Conservation (phyloP, 2,797 vertebrate genomes). For the Melanotaenia boesemani region DNA sequence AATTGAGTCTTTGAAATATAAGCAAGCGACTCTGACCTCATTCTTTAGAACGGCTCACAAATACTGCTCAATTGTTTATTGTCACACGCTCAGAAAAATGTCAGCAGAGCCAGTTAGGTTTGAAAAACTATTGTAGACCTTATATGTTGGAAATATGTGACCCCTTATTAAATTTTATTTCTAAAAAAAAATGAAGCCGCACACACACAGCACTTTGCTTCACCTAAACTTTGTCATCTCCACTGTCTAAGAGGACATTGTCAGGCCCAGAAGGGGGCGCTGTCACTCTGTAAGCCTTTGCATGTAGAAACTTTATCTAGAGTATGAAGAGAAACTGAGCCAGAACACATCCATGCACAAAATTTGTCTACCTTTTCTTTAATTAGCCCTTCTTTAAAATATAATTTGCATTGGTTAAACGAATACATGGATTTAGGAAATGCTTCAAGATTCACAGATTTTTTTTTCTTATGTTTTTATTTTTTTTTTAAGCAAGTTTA, state of each 20-base stretch:
- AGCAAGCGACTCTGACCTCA: conserved; percentile 39
- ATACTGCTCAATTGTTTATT: conserved; percentile 47
- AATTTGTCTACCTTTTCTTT: not conserved
- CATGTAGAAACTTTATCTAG: not conserved
- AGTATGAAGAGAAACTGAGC: not conserved
- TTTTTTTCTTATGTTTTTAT: no score
- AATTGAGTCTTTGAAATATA: conserved; percentile 52
- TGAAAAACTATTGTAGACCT: not conserved
- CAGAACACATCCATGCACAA: not conserved
- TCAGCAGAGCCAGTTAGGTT: not conserved
- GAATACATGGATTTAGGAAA: not conserved
- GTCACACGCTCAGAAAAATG: not conserved
- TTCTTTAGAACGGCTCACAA: conserved; percentile 33
- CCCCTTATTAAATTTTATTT: not conserved
- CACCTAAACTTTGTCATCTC: not conserved
- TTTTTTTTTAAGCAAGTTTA: not conserved
- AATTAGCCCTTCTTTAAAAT: not conserved
- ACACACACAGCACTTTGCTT: not conserved
- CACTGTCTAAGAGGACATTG: conserved; percentile 11
- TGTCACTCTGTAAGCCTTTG: conserved; percentile 53
- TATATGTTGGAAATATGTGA: not conserved
- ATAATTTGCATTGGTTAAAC: not conserved
- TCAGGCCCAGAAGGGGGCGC: conserved; percentile 79
- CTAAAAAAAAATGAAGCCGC: not conserved
- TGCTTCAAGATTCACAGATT: not conserved